Percentiles rank a stretch among this genome's conserved stretches.
These are phyloP conservation scores for Xestoiulus laeticollis DNA, from an alignment of 2,888 invertebrate genomes.

Conservation along the genomic window DNA sequence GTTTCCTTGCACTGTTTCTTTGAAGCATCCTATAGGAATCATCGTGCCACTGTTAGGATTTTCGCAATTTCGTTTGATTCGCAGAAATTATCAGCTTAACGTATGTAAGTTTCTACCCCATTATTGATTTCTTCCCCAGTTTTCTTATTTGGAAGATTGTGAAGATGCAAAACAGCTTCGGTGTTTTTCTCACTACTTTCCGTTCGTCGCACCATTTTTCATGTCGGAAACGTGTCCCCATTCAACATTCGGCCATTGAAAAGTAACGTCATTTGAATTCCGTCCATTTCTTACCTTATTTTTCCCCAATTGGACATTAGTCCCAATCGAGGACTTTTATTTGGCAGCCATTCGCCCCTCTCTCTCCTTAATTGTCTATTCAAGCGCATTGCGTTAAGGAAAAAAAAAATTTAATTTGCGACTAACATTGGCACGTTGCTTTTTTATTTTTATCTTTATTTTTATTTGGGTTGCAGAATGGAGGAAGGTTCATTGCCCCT, in stretches of 20 bases:
- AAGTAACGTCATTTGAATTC: background rate
- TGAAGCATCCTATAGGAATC: too few species aligned
- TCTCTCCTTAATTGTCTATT: background rate
- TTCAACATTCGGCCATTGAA: background rate
- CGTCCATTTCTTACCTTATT: slow-evolving; percentile 9
- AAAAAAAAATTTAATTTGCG: background rate
- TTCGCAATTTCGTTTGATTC: background rate
- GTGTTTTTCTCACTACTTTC: too few species aligned
- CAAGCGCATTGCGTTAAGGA: background rate
- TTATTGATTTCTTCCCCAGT: background rate
- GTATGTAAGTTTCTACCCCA: background rate
- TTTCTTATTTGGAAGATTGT: background rate
- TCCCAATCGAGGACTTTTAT: background rate
- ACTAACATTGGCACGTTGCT: slow-evolving; percentile 9
- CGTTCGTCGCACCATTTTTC: background rate
- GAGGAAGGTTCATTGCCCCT: background rate
- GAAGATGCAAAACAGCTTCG: slow-evolving; percentile 9
- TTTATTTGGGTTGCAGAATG: background rate
- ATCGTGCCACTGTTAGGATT: too few species aligned
- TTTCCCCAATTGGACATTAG: background rate
- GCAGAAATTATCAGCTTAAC: slow-evolving; percentile 1
- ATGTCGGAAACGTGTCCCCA: background rate
- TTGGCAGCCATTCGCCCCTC: background rate
- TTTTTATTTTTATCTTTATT: slow-evolving; percentile 9
- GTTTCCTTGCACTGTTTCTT: too few species aligned